phyloP scores from a whole-genome alignment of 2,797 vertebrate species.

The Geotrypetes seraphini region DNA sequence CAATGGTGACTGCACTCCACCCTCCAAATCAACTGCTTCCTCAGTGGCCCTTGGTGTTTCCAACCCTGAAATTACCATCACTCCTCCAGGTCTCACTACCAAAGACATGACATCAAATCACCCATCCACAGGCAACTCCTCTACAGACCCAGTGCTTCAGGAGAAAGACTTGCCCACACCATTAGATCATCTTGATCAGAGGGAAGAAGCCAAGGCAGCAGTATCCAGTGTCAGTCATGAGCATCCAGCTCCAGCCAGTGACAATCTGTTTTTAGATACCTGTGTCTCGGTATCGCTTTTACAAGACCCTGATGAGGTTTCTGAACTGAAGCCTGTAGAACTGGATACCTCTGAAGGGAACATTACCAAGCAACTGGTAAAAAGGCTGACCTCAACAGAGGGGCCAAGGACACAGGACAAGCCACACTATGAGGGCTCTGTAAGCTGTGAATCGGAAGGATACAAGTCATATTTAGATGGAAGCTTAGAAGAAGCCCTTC shows the following conservation, averaged over 20 bases:
- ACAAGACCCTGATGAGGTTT: slow-evolving; percentile 58
- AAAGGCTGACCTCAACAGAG: slow-evolving; percentile 76
- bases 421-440: slow-evolving; percentile 38
- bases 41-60: slow-evolving; percentile 38
- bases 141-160: slow-evolving; percentile 22
- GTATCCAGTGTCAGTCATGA: slow-evolving; percentile 40
- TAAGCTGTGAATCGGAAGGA: slow-evolving; percentile 72
- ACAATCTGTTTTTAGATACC: slow-evolving; percentile 62
- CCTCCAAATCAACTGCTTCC: slow-evolving; percentile 38
- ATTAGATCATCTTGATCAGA: not conserved
- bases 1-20: slow-evolving; percentile 40
- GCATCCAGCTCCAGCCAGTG: slow-evolving; percentile 26
- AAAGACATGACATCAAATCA: slow-evolving; percentile 32
- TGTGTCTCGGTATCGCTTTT: slow-evolving; percentile 48
- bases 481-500: slow-evolving; percentile 87
- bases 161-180: slow-evolving; percentile 1
- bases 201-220: slow-evolving; percentile 9
- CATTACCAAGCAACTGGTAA: slow-evolving; percentile 88
- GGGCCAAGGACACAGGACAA: slow-evolving; percentile 36
- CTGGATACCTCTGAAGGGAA: slow-evolving; percentile 86
- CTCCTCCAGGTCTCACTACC: slow-evolving; percentile 52
- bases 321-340: slow-evolving; percentile 86
- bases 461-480: slow-evolving; percentile 76
- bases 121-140: slow-evolving; percentile 24
- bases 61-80: slow-evolving; percentile 75